Percentiles rank a stretch among this genome's conserved stretches.
phyloP scores from a whole-genome alignment of 2,888 invertebrate genomes.

The Coremacera marginata region DNA sequence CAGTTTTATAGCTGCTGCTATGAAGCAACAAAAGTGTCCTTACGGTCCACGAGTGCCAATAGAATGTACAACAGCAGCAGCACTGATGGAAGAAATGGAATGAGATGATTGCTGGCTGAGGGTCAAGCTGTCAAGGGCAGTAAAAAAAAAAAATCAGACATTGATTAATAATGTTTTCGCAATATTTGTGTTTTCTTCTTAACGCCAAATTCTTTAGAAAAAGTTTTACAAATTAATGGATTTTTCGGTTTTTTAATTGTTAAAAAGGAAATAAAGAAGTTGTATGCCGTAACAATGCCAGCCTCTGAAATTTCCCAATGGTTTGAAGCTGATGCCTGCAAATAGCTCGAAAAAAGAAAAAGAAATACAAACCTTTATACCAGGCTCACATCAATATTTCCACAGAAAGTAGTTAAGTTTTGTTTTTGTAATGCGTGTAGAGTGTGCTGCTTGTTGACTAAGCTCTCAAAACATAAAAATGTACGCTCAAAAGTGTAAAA shows the following conservation, averaged over 20 bases:
- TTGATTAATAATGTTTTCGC: conserved; percentile 61
- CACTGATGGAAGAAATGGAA: not conserved
- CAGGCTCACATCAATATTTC: too few relatives aligned
- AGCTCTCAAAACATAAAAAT: conserved; percentile 20
- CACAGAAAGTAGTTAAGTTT: too few relatives aligned
- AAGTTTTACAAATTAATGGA: conserved; percentile 12
- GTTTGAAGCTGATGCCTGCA: too few relatives aligned
- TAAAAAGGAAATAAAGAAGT: not conserved
- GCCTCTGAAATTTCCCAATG: too few relatives aligned
- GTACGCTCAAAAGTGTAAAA: conserved; percentile 7
- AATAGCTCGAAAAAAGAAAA: too few relatives aligned
- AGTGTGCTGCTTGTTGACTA: not conserved
- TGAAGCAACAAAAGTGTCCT: conserved; percentile 10
- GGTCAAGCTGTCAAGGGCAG: conserved; percentile 53
- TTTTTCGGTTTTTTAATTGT: conserved; percentile 19
- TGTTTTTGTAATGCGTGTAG: too few relatives aligned
- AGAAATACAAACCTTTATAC: too few relatives aligned
- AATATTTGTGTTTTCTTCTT: conserved; percentile 24
- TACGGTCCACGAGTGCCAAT: conserved; percentile 37
- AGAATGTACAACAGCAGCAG: conserved; percentile 35
- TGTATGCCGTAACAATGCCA: not conserved
- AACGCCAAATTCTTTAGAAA: not conserved
- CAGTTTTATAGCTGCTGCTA: conserved; percentile 6
- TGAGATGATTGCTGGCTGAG: conserved; percentile 1
- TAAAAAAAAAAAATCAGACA: conserved; percentile 52